Base-by-base conservation (phyloP, 2,113 vertebrate species). In the Lamprologus lemairii region DNA sequence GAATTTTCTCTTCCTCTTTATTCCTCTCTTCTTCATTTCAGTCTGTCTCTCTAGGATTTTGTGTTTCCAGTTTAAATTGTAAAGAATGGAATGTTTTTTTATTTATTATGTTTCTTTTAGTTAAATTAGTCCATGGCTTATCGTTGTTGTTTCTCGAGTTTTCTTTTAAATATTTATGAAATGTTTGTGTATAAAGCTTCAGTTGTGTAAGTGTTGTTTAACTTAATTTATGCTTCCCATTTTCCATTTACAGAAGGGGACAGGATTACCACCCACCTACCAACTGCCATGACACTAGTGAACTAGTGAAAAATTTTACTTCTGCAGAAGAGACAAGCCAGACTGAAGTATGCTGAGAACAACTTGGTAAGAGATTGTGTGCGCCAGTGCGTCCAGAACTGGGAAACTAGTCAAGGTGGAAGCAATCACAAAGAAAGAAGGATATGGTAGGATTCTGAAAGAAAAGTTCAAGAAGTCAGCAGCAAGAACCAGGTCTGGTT, bases 1-100 rank as follows among this genome's bases (percentile, higher is more conserved):
- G 86, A 88, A 91, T 93, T 84, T 82, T 55, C 55, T 83, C 49
- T 65, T 45, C 40, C 71, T 73, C 81, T 81, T 57, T 88, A 14
- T 17, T 26, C 9, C 21, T 42, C 60, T 47, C 14, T 19, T 73
- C 55, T 45, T 55, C 13, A 35, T 73, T 23, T 57, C 42, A 45
- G 21, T 60, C 17, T 78, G 5, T 54, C 40, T 47, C 16, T 65
- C 23, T 33, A 42, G 7, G 79, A 80, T 57, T 86, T 75, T 55
- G 13, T 31, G 5, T 83, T 26, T 33, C 60, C 23, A 79, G 7
- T 37, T 49, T 79, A 13, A 79, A 28, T n/a, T 75, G 9, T 0
- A 11, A 42, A 19, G 23, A 42, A 23, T 42, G 40, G 9, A 37
- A 21, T 11, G 11, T 9, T 80, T 35, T 35, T 80, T 23, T 42